Evolutionary conservation across 2,888 invertebrate genomes (phyloP).

Genomic region (Diaprepes abbreviatus): DNA sequence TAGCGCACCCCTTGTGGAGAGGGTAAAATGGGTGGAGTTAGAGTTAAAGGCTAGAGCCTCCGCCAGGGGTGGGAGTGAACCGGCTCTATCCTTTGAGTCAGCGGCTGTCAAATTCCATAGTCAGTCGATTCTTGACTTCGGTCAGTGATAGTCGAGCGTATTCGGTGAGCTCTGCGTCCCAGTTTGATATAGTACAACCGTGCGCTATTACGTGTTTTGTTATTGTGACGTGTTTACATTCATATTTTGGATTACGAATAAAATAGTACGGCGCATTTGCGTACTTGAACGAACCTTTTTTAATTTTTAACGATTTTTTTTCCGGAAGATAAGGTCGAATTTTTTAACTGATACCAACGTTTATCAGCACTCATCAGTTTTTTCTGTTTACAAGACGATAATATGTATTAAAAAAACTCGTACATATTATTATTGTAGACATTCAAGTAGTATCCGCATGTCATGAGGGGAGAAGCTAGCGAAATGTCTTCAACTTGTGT

Average conservation of each 20-base stretch:
- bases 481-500: slow-evolving; percentile 7
- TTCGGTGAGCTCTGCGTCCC: slow-evolving; percentile 2
- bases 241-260: slow-evolving; percentile 22
- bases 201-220: slow-evolving; percentile 33
- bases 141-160: slow-evolving; percentile 21
- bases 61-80: slow-evolving; percentile 28
- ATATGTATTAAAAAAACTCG: slow-evolving; percentile 7
- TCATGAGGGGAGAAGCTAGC: slow-evolving; percentile 13
- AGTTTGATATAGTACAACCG: slow-evolving; percentile 23
- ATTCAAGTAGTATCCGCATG: neutral
- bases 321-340: slow-evolving; percentile 1
- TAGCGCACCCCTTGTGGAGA: slow-evolving; percentile 17
- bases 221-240: slow-evolving; percentile 37
- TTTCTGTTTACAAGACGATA: neutral
- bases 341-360: slow-evolving; percentile 6
- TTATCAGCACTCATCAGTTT: neutral
- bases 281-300: slow-evolving; percentile 5
- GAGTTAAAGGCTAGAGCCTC: slow-evolving; percentile 18
- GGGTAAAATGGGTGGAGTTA: slow-evolving; percentile 33
- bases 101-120: slow-evolving; percentile 18
- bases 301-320: slow-evolving; percentile 12
- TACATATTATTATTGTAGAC: neutral
- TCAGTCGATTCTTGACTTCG: slow-evolving; percentile 29
- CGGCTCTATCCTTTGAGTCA: slow-evolving; percentile 19
- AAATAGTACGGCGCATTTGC: neutral